A percentile compares a stretch with the other conserved stretches of the same genome.
These are phyloP conservation scores for Augiades crinisus DNA, from an alignment of 2,888 invertebrate species.

Conservation along the genomic window DNA sequence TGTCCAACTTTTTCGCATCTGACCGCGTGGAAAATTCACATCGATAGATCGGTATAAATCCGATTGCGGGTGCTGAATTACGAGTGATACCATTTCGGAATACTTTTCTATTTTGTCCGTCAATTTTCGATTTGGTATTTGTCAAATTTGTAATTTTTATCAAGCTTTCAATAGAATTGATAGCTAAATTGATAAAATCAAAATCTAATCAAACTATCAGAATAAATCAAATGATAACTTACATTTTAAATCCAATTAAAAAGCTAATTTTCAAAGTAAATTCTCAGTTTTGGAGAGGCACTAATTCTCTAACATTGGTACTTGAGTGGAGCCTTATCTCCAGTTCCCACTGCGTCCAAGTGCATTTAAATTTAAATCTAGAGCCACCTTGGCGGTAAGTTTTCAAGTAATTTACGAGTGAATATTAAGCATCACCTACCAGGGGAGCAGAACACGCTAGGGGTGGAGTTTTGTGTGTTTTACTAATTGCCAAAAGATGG, in stretches of 20 bases:
- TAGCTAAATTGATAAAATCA: too few relatives aligned
- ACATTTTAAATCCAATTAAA: neutral
- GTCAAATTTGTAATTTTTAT: too few relatives aligned
- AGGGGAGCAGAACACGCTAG: constrained; percentile 76
- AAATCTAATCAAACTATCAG: too few relatives aligned
- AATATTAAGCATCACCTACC: constrained; percentile 80
- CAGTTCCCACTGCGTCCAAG: constrained; percentile 49
- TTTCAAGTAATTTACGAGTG: constrained; percentile 78
- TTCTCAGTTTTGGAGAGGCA: constrained; percentile 30
- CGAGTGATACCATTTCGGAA: constrained; percentile 37
- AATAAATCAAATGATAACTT: too few relatives aligned
- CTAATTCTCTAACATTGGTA: constrained; percentile 42
- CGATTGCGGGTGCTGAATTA: constrained; percentile 29
- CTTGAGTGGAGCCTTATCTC: constrained; percentile 51
- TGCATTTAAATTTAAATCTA: constrained; percentile 67
- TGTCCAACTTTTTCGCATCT: constrained; percentile 46
- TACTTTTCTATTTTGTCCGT: neutral
- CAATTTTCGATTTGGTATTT: too few relatives aligned
- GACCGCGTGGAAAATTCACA: constrained; percentile 51
- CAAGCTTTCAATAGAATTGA: too few relatives aligned
- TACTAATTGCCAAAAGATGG: constrained; percentile 84
- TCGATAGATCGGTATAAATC: constrained; percentile 41
- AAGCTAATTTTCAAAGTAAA: constrained; percentile 18
- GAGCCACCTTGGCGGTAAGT: constrained; percentile 72
- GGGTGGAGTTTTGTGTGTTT: constrained; percentile 84